Evolutionary conservation across 1,140 invertebrate genomes (phyloP).

Genomic region (Meloidogyne floridensis): DNA sequence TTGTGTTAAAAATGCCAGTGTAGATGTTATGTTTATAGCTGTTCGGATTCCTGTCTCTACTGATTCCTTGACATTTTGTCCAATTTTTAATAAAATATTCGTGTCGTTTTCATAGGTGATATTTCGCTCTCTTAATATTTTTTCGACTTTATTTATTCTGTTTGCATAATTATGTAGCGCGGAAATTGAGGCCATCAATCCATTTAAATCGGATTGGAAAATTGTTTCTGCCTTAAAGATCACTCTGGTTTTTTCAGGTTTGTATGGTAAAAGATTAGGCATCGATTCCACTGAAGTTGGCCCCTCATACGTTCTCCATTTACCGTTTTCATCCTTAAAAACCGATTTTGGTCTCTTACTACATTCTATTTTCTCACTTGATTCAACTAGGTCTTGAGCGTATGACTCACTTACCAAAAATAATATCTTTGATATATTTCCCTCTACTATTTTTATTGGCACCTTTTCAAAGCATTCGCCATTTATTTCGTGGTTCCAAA

Average conservation of each 20-base stretch:
- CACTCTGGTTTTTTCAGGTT: background rate
- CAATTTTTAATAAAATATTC: background rate
- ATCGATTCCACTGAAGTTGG: background rate
- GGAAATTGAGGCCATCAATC: slow-evolving; percentile 1
- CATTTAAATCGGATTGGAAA: slow-evolving; percentile 9
- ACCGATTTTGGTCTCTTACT: background rate
- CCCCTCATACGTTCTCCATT: background rate
- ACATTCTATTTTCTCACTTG: background rate
- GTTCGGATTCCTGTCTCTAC: background rate
- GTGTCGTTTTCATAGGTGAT: background rate
- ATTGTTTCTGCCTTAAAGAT: slow-evolving; percentile 9
- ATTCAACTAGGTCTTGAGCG: background rate
- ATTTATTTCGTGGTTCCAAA: slow-evolving; percentile 6
- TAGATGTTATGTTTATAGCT: background rate
- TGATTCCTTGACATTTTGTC: background rate
- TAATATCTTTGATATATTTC: background rate
- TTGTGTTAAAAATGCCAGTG: background rate
- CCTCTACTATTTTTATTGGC: background rate
- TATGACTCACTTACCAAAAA: background rate
- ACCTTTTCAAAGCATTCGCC: background rate
- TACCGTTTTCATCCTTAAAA: slow-evolving; percentile 13
- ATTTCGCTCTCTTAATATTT: background rate
- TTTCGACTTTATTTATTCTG: background rate
- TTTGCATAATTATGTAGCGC: background rate
- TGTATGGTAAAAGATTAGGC: background rate